Evolutionary conservation across 2,797 vertebrate genomes (phyloP), one percentile per base, ranked within the genome.

Genomic region (Sphenopsis melanotis): DNA sequence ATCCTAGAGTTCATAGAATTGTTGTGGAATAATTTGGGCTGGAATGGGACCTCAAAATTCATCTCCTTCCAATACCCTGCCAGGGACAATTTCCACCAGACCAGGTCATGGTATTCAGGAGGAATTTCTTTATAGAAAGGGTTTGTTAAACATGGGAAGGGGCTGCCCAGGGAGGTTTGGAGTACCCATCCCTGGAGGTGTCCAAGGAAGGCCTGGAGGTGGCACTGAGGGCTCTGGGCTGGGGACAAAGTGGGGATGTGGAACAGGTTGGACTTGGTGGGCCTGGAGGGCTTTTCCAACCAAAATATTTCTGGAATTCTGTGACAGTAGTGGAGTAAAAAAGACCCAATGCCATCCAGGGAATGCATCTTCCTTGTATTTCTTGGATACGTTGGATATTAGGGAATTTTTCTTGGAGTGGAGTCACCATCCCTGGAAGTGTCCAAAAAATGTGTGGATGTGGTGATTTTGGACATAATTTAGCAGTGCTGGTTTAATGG

Each of bases 141-240:
- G 30, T 7, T 7, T 12, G 5, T 36, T 18, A 53, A 13, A 15
- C 9, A 11, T 4, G 15, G 68, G 29, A 2, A 50, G 11, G 12
- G 3, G 18, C 8, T 70, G 50, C 36, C 8, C 65, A 56, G 49
- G 32, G 37, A 21, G 5, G 4, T 29, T 27, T 46, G 68, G 56
- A 15, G 34, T 30, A 0, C 4, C 24, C 68, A 72, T 26, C 29
- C 60, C 37, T 72, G 59, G 13, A 50, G 14, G 11, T 49, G 15
- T 7, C 61, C 44, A 42, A 10, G 60, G 44, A 65, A 57, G 1
- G 1, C 0, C 36, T 80, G 52, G 8, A 50, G 0, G 14, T 70
- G 56, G 2, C 46, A 60, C 55, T 39, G 2, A 7, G 53, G 0
- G 44, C n/a, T 17, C 60, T 37, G 68, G 29, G 39, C 30, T 56